Conservation (phyloP, 2,113 vertebrate genomes). For the Taxidea taxus region DNA sequence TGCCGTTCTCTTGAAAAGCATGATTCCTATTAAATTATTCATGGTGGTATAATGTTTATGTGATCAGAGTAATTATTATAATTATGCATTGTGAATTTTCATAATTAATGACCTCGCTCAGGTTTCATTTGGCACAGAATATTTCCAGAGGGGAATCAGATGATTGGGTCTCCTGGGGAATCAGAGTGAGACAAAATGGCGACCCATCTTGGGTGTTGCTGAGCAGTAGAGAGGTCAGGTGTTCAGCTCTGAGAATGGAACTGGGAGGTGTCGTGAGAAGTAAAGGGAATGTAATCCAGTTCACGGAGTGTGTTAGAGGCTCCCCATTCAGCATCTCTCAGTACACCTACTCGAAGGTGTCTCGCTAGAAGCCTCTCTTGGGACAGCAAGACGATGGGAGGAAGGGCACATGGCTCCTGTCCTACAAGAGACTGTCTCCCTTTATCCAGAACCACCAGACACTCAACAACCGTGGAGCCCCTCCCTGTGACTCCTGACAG, state of each 20-base stretch:
- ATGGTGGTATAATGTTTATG: constrained; percentile 67
- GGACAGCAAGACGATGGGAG: rapidly evolving
- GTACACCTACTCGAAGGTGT: rapidly evolving
- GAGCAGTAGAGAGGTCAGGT: rapidly evolving
- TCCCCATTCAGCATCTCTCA: too few species aligned
- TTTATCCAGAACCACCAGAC: too few species aligned
- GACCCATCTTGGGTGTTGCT: neutral
- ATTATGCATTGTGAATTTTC: constrained; percentile 66
- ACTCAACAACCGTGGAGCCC: rapidly evolving
- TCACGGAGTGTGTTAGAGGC: rapidly evolving
- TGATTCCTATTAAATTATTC: constrained; percentile 62
- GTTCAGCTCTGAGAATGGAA: neutral
- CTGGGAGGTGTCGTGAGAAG: rapidly evolving
- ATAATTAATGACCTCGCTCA: constrained; percentile 60
- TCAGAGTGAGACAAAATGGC: neutral
- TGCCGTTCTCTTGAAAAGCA: neutral
- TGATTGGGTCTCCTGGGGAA: neutral
- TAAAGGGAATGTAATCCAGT: too few species aligned
- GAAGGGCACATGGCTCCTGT: rapidly evolving
- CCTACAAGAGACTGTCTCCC: rapidly evolving
- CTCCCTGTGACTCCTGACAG: rapidly evolving
- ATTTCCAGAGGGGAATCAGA: neutral
- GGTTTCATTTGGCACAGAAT: neutral
- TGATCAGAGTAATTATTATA: constrained; percentile 70
- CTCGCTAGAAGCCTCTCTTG: neutral